phyloP scores from a whole-genome alignment of 2,888 invertebrate species.

The Resseliella maxima region DNA sequence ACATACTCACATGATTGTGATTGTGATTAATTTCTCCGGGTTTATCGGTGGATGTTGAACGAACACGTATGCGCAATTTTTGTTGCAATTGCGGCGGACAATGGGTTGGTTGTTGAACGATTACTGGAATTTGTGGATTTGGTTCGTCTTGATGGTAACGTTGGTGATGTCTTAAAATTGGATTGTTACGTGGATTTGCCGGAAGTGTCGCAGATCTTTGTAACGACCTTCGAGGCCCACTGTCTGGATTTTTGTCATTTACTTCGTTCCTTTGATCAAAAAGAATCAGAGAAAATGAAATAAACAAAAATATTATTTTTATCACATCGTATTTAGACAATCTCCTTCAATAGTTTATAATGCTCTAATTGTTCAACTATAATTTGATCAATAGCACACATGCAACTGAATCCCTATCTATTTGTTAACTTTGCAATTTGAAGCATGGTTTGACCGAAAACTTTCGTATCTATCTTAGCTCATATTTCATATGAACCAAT shows the following conservation, averaged over 20 bases:
- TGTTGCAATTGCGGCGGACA: slow-evolving; percentile 25
- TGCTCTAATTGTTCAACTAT: too few relatives aligned
- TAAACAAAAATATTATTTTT: too few relatives aligned
- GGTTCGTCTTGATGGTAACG: slow-evolving; percentile 42
- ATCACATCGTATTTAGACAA: too few relatives aligned
- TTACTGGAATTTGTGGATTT: slow-evolving; percentile 21
- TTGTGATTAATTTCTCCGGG: slow-evolving; percentile 53
- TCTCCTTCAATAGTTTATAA: too few relatives aligned
- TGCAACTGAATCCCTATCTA: not conserved
- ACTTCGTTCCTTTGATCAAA: slow-evolving; percentile 58
- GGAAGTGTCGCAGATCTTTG: slow-evolving; percentile 66
- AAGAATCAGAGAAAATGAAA: not conserved
- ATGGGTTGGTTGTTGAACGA: not conserved
- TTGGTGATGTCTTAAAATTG: slow-evolving; percentile 55
- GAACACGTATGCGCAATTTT: slow-evolving; percentile 64
- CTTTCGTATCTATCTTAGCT: not conserved
- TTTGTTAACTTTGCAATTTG: too few relatives aligned
- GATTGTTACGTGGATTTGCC: slow-evolving; percentile 63
- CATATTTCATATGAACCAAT: not conserved
- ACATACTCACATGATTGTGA: slow-evolving; percentile 39
- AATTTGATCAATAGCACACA: not conserved
- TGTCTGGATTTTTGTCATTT: slow-evolving; percentile 57
- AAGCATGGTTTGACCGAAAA: not conserved
- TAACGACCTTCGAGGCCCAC: slow-evolving; percentile 61
- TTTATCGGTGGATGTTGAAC: slow-evolving; percentile 61